Percentiles rank a stretch among this genome's conserved stretches.
Evolutionary conservation across 2,888 invertebrate genomes (phyloP).

Genomic region (Hydropsyche betteni): DNA sequence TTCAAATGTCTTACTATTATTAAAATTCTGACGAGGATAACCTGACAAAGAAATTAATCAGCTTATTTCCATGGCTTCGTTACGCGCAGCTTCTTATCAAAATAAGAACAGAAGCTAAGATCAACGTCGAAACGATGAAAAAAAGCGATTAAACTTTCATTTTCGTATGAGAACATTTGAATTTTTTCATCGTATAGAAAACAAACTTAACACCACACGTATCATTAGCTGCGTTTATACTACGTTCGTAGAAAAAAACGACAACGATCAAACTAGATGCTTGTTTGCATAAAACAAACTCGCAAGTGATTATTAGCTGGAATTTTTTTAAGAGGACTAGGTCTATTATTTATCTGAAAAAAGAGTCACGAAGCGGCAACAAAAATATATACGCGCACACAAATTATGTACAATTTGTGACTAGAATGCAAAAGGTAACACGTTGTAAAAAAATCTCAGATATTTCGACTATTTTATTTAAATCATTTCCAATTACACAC

Average conservation of each 20-base stretch:
- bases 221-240: slow-evolving; percentile 14
- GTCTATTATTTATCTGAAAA: slow-evolving; percentile 8
- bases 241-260: neutral
- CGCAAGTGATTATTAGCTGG: slow-evolving; percentile 10
- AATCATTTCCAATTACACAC: neutral
- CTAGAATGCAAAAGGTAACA: neutral
- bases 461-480: no score
- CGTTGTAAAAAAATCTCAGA: neutral
- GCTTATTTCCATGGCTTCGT: slow-evolving; percentile 7
- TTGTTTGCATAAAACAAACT: slow-evolving; percentile 25
- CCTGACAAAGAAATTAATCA: slow-evolving; percentile 10
- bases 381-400: neutral
- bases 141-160: neutral
- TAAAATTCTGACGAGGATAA: slow-evolving; percentile 20
- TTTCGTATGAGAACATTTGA: neutral
- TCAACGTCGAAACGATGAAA: neutral
- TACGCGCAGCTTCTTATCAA: slow-evolving; percentile 6
- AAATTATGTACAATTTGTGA: slow-evolving; percentile 5
- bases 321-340: neutral
- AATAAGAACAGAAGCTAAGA: neutral
- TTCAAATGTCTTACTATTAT: slow-evolving; percentile 1
- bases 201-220: slow-evolving; percentile 20
- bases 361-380: slow-evolving; percentile 15
- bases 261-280: slow-evolving; percentile 3
- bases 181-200: neutral